Percentiles rank a stretch among this genome's conserved stretches.
These are phyloP conservation scores for Triops longicaudatus DNA, from an alignment of 1,140 invertebrate genomes.

Conservation along the genomic window DNA sequence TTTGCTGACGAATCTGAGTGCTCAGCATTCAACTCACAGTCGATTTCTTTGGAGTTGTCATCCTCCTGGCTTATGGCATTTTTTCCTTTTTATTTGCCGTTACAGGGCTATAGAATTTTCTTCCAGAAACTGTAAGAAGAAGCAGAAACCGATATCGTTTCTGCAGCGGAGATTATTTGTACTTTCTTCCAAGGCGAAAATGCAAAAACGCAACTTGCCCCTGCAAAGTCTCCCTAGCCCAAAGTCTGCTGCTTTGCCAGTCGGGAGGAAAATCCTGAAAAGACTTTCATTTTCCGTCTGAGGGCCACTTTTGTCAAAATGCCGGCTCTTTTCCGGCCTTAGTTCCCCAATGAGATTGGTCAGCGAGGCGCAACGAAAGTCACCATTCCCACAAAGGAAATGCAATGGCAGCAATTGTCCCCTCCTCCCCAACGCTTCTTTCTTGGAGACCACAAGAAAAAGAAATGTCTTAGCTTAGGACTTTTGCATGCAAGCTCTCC, in stretches of 20 bases:
- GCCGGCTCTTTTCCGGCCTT: background rate
- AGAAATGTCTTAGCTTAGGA: background rate
- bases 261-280: background rate
- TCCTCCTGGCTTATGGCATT: background rate
- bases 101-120: too few species aligned
- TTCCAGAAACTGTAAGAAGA: too few species aligned
- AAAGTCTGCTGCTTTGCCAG: background rate
- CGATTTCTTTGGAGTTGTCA: background rate
- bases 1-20: background rate
- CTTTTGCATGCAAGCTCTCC: background rate
- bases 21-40: constrained; percentile 1
- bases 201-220: background rate
- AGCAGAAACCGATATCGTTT: background rate
- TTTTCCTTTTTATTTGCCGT: background rate
- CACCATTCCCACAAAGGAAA: constrained; percentile 8
- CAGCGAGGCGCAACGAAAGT: constrained; percentile 13
- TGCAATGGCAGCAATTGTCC: constrained; percentile 14
- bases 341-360: constrained; percentile 11
- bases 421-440: background rate
- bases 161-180: background rate
- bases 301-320: constrained; percentile 8
- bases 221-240: background rate
- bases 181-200: background rate
- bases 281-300: constrained; percentile 12
- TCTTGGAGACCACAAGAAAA: background rate